Evolutionary conservation across 1,140 invertebrate species (phyloP).

Genomic region (Diuraphis noxia): DNA sequence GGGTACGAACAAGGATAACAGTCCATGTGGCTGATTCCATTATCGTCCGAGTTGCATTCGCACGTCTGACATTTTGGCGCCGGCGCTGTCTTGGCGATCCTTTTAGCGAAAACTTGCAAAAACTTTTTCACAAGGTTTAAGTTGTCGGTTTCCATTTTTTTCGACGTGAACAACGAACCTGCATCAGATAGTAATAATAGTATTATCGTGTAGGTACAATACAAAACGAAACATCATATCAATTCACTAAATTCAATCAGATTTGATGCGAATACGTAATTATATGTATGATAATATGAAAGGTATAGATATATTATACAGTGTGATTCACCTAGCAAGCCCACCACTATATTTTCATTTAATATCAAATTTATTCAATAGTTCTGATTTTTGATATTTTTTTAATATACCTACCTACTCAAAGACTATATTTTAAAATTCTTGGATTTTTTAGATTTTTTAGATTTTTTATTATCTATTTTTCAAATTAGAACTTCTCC

Average conservation of each 20-base stretch:
- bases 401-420: background rate
- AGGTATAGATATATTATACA: background rate
- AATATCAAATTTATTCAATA: background rate
- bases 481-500: too few species aligned
- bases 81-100: slow-evolving; percentile 68
- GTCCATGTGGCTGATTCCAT: slow-evolving; percentile 69
- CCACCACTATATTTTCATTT: background rate
- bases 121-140: slow-evolving; percentile 69
- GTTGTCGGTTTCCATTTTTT: slow-evolving; percentile 66
- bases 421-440: background rate
- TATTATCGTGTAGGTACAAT: background rate
- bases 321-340: background rate
- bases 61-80: slow-evolving; percentile 71
- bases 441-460: background rate
- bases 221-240: background rate
- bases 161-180: slow-evolving; percentile 68
- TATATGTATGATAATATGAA: background rate
- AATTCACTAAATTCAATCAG: background rate
- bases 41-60: slow-evolving; percentile 71
- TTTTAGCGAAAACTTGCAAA: slow-evolving; percentile 70
- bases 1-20: slow-evolving; percentile 67
- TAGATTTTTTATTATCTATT: too few species aligned
- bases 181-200: slow-evolving; percentile 11
- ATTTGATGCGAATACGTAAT: background rate
- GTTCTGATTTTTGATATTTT: background rate